A percentile compares a stretch with the other conserved stretches of the same genome.
Evolutionary conservation across 64 coral and sea anemone species (phyloP).

Genomic region (Pachyseris speciosa): DNA sequence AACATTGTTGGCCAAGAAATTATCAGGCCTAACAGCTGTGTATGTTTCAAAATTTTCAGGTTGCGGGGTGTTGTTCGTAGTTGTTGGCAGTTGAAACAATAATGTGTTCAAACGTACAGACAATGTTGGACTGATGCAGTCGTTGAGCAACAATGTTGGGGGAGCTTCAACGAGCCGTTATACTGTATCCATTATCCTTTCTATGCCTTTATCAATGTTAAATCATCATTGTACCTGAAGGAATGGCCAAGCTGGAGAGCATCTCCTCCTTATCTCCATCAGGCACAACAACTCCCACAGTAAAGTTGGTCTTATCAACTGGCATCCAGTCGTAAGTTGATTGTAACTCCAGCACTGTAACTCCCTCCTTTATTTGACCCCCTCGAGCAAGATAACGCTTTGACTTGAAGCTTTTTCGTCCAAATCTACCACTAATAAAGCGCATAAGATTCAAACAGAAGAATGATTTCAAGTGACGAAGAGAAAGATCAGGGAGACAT

Average conservation of each 20-base stretch:
- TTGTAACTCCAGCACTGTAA: conserved; percentile 22
- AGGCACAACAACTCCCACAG: conserved; percentile 46
- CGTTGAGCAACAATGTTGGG: too few relatives aligned
- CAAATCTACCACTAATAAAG: neutral
- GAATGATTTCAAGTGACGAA: too few relatives aligned
- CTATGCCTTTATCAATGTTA: too few relatives aligned
- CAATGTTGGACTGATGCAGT: too few relatives aligned
- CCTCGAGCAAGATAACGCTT: conserved; percentile 62
- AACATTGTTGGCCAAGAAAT: too few relatives aligned
- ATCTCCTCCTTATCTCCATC: conserved; percentile 10
- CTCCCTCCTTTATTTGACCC: conserved; percentile 48
- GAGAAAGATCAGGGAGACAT: too few relatives aligned
- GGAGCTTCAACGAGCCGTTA: too few relatives aligned
- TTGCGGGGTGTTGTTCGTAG: too few relatives aligned
- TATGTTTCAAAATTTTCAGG: too few relatives aligned
- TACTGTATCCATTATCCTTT: neutral
- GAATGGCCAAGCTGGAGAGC: neutral
- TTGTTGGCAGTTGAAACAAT: too few relatives aligned
- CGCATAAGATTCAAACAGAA: neutral
- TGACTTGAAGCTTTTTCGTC: neutral
- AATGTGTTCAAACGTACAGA: too few relatives aligned
- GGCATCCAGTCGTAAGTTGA: conserved; percentile 59
- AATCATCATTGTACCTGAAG: neutral
- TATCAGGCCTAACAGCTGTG: too few relatives aligned
- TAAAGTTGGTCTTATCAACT: conserved; percentile 45